A percentile compares a stretch with the other conserved stretches of the same genome.
phyloP scores from a whole-genome alignment of 2,888 invertebrate species.

The Catocala fraxini region DNA sequence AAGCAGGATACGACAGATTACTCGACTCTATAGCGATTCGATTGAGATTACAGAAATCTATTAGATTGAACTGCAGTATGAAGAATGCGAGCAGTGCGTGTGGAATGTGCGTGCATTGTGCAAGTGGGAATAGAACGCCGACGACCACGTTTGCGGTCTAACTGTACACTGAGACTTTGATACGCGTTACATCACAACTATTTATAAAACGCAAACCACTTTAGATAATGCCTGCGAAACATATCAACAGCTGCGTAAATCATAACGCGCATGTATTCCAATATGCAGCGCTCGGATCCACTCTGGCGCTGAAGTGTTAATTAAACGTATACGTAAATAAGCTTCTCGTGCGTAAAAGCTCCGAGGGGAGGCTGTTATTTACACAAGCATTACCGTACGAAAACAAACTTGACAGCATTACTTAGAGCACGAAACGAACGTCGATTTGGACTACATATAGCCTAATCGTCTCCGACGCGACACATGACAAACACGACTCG shows the following conservation, averaged over 20 bases:
- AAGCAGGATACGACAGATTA: constrained; percentile 11
- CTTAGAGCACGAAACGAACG: constrained; percentile 55
- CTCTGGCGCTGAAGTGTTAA: constrained; percentile 70
- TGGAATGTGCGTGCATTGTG: constrained; percentile 65
- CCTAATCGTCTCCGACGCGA: constrained; percentile 54
- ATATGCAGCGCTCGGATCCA: constrained; percentile 53
- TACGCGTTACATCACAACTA: constrained; percentile 53
- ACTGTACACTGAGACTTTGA: constrained; percentile 54
- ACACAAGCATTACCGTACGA: constrained; percentile 76
- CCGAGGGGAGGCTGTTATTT: constrained; percentile 67
- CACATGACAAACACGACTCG: constrained; percentile 68
- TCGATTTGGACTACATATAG: constrained; percentile 37
- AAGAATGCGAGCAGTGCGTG: constrained; percentile 50
- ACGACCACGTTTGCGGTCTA: constrained; percentile 65
- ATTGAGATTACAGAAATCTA: constrained; percentile 28
- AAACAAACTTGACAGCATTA: constrained; percentile 74
- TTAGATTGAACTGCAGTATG: constrained; percentile 31
- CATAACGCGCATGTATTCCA: constrained; percentile 47
- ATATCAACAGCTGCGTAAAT: constrained; percentile 53
- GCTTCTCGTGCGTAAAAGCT: constrained; percentile 59
- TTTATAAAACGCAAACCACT: constrained; percentile 55
- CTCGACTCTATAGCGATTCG: constrained; percentile 20
- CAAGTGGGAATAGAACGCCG: constrained; percentile 66
- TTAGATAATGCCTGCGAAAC: constrained; percentile 57
- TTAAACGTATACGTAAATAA: constrained; percentile 73